These are phyloP conservation scores for Epinotia bilunana DNA, from an alignment of 2,888 invertebrate species.

Conservation along the genomic window DNA sequence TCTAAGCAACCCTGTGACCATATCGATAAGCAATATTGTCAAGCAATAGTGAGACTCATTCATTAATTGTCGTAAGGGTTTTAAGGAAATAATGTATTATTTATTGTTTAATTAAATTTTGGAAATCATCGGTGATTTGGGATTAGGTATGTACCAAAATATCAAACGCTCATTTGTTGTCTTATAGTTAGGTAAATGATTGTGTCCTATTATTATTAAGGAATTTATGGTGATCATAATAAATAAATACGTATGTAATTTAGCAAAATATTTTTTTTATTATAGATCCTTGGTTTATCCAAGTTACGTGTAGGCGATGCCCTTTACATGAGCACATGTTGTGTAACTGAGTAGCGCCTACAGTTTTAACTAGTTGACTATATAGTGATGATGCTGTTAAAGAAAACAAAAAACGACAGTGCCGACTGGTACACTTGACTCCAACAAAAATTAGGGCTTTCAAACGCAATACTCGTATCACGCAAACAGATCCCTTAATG, in stretches of 20 bases:
- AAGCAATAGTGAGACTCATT: conserved; percentile 28
- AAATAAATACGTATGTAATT: conserved; percentile 36
- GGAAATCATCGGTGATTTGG: conserved; percentile 5
- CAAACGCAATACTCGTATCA: too few relatives aligned
- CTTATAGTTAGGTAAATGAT: conserved; percentile 27
- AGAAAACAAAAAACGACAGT: too few relatives aligned
- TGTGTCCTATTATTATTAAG: conserved; percentile 44
- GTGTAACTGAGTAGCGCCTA: too few relatives aligned
- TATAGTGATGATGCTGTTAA: too few relatives aligned
- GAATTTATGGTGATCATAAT: conserved; percentile 23
- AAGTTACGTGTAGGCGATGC: background rate
- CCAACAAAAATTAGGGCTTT: too few relatives aligned
- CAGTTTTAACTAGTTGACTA: too few relatives aligned
- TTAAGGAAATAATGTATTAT: background rate
- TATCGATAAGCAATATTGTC: conserved; percentile 36
- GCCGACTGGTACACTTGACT: too few relatives aligned
- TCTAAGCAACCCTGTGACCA: conserved; percentile 26
- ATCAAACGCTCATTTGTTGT: conserved; percentile 33
- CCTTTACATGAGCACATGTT: too few relatives aligned
- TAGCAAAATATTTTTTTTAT: conserved; percentile 5
- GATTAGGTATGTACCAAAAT: background rate
- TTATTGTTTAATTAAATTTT: background rate
- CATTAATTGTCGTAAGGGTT: conserved; percentile 11
- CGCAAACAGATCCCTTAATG: too few relatives aligned
- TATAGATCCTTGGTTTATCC: background rate